A percentile compares a stretch with the other conserved stretches of the same genome.
Evolutionary conservation across 2,113 vertebrate genomes (phyloP).

Genomic region (Ginglymostoma cirratum): DNA sequence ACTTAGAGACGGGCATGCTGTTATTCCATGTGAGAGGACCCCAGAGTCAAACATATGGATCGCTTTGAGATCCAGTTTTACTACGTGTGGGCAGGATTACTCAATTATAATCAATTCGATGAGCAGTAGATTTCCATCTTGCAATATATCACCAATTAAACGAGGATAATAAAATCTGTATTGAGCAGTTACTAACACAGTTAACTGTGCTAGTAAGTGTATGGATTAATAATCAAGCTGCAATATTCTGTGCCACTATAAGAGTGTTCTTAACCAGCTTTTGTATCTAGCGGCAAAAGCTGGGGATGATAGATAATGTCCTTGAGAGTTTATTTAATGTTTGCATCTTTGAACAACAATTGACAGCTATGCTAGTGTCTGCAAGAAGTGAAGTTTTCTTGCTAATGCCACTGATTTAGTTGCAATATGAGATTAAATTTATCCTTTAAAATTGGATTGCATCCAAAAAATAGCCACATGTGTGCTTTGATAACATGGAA

Average conservation of each 20-base stretch:
- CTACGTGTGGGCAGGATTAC: not conserved
- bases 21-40: too few relatives aligned
- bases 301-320: not conserved
- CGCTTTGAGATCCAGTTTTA: not conserved
- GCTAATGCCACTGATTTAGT: constrained; percentile 10
- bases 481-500: constrained; percentile 1
- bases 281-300: not conserved
- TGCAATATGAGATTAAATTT: not conserved
- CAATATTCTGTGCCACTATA: not conserved
- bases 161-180: not conserved
- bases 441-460: not conserved
- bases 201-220: not conserved
- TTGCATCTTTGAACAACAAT: constrained; percentile 16
- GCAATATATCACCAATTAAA: not conserved
- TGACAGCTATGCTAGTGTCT: not conserved
- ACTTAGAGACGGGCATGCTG: not conserved
- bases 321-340: not conserved
- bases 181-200: not conserved
- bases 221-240: not conserved
- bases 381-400: not conserved
- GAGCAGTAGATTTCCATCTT: not conserved
- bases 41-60: not conserved
- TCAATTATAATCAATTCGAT: not conserved
- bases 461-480: constrained; percentile 16
- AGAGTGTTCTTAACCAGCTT: not conserved